phyloP scores from a whole-genome alignment of 2,888 invertebrate genomes.

The Onthophagus sagittarius region DNA sequence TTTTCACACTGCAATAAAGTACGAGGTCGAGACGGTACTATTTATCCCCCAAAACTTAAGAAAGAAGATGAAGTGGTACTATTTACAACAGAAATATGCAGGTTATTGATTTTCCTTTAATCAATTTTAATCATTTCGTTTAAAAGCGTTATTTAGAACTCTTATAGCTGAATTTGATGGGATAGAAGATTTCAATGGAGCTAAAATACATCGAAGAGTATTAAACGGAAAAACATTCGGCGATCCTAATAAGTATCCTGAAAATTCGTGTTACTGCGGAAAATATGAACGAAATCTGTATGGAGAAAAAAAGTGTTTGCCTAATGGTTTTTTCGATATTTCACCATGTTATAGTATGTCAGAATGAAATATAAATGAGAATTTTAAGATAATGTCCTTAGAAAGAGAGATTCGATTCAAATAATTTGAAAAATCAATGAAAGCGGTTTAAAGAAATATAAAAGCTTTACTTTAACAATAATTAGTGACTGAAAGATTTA shows the following conservation, averaged over 20 bases:
- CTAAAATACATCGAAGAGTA: constrained; percentile 20
- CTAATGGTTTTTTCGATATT: constrained; percentile 22
- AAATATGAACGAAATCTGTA: constrained; percentile 14
- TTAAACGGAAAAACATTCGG: constrained; percentile 14
- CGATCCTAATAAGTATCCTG: background rate
- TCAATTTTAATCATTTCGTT: background rate
- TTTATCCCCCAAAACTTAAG: constrained; percentile 25
- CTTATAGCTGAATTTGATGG: constrained; percentile 5
- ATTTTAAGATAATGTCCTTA: no score
- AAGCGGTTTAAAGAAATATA: no score
- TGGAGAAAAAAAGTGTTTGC: constrained; percentile 19
- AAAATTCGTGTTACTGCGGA: constrained; percentile 20
- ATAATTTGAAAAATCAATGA: no score
- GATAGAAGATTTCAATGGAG: constrained; percentile 18
- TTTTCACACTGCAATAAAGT: constrained; percentile 38
- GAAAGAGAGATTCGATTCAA: no score
- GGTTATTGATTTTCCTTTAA: constrained; percentile 12
- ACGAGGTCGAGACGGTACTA: constrained; percentile 24
- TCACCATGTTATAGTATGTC: constrained; percentile 15
- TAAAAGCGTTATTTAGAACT: constrained; percentile 9
- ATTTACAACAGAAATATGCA: constrained; percentile 26
- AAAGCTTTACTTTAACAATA: no score
- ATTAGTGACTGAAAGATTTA: no score
- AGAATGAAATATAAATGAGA: background rate
- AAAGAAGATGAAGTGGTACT: constrained; percentile 18